Evolutionary conservation across 2,888 invertebrate species (phyloP), one percentile per base, ranked within the genome.

Genomic region (Plagodis dolabraria): DNA sequence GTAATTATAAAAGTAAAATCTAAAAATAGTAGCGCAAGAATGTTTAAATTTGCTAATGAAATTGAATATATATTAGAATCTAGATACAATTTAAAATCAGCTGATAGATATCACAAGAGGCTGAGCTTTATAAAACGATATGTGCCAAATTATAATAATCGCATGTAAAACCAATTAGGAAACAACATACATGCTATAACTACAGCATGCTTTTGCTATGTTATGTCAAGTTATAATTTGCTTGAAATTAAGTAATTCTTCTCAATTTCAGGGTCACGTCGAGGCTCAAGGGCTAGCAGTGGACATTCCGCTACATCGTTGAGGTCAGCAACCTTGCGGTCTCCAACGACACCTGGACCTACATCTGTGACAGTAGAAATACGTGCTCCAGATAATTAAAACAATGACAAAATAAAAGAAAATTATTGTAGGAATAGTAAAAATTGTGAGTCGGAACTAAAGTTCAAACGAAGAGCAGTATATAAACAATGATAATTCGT

Each of bases 211-310:
- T 70, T 74, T 33, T 51, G 64, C 60, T 59, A 49, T 54, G 33
- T 49, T 53, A 6, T 7, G 40, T 12, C 10, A 5, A n/a, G 33
- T 57, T 34, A 6, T 36, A 8, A 42, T 33, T 8, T 11, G 22
- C 33, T 44, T 45, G 11, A 45, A n/a, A 10, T 10, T 34, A 7
- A 47, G 9, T 8, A 33, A 44, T 36, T 9, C 10, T 51, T 33
- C 40, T 35, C 6, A 8, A 68, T 77, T 84, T 10, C 82, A 92
- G 92, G 92, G n/a, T 89, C 91, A 69, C 94, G 96, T 66, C 94
- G 96, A 63, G 96, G 96, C 63, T 97, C 96, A 64, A 94, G 95
- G 79, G 95, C 95, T 50, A 96, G 96, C 84, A 96, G 96, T 80
- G 96, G 95, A 72, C 95, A 96, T 57, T 96, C 96, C n/a, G 96